A percentile compares a stretch with the other conserved stretches of the same genome.
Conservation (phyloP, 2,888 invertebrate species). For the Epirrhoe tristata region DNA sequence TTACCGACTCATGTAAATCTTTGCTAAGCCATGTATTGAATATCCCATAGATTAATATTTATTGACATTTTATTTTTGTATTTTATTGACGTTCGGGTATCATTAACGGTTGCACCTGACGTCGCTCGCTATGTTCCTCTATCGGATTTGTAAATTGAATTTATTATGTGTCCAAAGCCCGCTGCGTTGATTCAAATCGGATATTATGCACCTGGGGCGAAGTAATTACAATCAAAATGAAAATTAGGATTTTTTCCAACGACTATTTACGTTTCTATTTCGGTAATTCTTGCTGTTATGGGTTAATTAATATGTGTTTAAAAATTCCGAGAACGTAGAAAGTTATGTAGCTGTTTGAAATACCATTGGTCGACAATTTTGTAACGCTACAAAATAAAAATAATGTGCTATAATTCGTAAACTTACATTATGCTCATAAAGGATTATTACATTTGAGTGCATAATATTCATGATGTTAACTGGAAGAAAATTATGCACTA, state of each 20-base stretch:
- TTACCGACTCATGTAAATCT: conserved; percentile 59
- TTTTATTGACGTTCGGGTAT: conserved; percentile 80
- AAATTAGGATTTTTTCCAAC: conserved; percentile 59
- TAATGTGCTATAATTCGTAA: conserved; percentile 7
- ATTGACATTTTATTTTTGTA: conserved; percentile 77
- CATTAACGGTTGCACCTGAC: conserved; percentile 76
- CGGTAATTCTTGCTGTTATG: conserved; percentile 62
- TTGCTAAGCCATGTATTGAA: conserved; percentile 61
- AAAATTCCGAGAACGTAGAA: conserved; percentile 53
- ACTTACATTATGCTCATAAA: neutral
- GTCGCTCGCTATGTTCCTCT: conserved; percentile 50
- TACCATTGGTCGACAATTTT: conserved; percentile 16
- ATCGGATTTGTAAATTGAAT: conserved; percentile 64
- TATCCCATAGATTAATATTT: conserved; percentile 79
- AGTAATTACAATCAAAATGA: conserved; percentile 60
- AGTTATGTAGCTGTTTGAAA: conserved; percentile 45
- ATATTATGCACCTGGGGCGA: conserved; percentile 65
- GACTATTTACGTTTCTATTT: conserved; percentile 68
- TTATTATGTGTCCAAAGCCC: conserved; percentile 61
- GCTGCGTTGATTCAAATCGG: conserved; percentile 64
- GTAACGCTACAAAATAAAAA: conserved; percentile 20
- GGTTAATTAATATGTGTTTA: conserved; percentile 65
- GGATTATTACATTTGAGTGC: neutral
- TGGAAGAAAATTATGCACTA: neutral
- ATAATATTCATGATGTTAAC: neutral